Evolutionary conservation across 2,113 vertebrate genomes (phyloP).

Genomic region (Merops nubicus): DNA sequence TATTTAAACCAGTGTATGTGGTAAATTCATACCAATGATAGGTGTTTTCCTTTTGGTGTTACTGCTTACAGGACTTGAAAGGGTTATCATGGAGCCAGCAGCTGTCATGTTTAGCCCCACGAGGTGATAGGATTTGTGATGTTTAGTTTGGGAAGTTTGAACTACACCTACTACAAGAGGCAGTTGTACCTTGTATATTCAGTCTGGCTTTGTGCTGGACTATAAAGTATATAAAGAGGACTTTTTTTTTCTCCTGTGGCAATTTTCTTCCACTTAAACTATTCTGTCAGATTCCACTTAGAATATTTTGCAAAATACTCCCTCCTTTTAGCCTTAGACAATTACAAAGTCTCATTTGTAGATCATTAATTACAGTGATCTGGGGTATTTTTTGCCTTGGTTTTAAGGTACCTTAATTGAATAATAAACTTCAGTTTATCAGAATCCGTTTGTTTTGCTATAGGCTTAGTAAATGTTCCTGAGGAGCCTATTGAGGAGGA

Average conservation of each 20-base stretch:
- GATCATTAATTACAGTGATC: not conserved
- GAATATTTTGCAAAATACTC: not conserved
- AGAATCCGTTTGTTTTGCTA: not conserved
- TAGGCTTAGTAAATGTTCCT: conserved; percentile 92
- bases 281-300: not conserved
- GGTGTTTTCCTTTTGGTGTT: not conserved
- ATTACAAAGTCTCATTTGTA: not conserved
- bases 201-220: not conserved
- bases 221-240: not conserved
- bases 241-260: not conserved
- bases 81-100: not conserved
- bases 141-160: not conserved
- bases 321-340: not conserved
- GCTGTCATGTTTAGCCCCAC: not conserved
- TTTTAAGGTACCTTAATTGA: not conserved
- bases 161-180: not conserved
- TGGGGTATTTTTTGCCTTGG: not conserved
- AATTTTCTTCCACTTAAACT: not conserved
- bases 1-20: not conserved
- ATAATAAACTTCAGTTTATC: not conserved
- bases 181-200: not conserved
- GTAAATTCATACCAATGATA: not conserved
- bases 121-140: not conserved
- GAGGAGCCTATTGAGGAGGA: conserved; percentile 90
- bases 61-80: not conserved